Evolutionary conservation across 2,113 vertebrate genomes (phyloP).

Genomic region (Cisticola juncidis): DNA sequence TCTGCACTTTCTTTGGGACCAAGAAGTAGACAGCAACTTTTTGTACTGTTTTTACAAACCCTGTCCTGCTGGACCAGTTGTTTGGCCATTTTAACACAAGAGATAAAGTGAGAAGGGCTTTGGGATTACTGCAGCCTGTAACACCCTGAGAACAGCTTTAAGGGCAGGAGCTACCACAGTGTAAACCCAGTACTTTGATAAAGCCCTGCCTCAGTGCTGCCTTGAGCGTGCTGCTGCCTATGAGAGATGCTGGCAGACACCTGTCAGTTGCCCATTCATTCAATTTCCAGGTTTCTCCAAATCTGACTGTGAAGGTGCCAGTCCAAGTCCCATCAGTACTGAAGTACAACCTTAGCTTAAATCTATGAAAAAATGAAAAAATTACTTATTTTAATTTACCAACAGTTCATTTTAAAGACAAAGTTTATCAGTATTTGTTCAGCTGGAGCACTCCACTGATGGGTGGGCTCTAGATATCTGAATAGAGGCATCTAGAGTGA

Average conservation of each 20-base stretch:
- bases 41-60: not conserved
- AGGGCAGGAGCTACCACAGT: not conserved
- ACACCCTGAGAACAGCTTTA: not conserved
- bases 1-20: not conserved
- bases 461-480: not conserved
- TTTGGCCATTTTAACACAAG: not conserved
- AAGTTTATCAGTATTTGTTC: not conserved
- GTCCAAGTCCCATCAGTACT: not conserved
- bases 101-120: not conserved
- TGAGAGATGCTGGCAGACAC: not conserved
- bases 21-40: not conserved
- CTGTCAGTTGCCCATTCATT: not conserved
- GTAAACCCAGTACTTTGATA: not conserved
- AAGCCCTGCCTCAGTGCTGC: not conserved
- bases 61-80: not conserved
- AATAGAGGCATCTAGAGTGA: not conserved
- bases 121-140: not conserved
- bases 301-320: not conserved
- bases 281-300: not conserved
- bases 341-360: not conserved
- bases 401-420: not conserved
- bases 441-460: not conserved
- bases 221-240: not conserved
- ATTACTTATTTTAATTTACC: not conserved
- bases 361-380: not conserved